Percentiles rank a stretch among this genome's conserved stretches.
Conservation (phyloP, 2,888 invertebrate species). For the Neoascia interrupta region DNA sequence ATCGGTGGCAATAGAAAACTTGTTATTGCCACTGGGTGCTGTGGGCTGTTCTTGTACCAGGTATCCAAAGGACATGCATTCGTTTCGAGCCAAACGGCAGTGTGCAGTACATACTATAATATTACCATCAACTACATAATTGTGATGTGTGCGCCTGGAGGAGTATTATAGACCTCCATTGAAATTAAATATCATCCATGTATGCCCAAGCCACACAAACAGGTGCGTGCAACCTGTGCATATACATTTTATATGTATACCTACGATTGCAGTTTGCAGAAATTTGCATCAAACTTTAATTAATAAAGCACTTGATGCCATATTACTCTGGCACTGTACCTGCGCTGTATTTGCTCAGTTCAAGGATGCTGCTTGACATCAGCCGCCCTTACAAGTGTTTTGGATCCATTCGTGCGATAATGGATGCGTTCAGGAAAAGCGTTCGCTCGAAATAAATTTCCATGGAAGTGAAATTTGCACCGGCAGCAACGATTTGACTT, state of each 20-base stretch:
- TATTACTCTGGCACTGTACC: not conserved
- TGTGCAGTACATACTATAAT: no score
- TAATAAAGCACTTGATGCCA: conserved; percentile 3
- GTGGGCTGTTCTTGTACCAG: no score
- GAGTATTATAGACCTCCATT: not conserved
- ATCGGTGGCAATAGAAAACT: conserved; percentile 15
- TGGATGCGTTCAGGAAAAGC: not conserved
- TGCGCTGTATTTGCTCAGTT: not conserved
- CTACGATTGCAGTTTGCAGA: no score
- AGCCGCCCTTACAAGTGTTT: not conserved
- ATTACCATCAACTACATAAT: conserved; percentile 38
- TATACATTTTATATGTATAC: no score
- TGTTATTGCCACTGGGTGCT: not conserved
- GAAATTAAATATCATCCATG: no score
- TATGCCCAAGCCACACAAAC: no score
- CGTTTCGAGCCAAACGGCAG: conserved; percentile 12
- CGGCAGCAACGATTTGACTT: not conserved
- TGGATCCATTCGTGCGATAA: conserved; percentile 2
- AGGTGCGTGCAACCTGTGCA: conserved; percentile 1
- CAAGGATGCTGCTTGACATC: conserved; percentile 4
- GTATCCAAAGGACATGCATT: conserved; percentile 13
- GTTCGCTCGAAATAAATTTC: not conserved
- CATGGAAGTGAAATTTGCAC: not conserved
- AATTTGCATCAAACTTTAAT: conserved; percentile 21
- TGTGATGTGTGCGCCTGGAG: conserved; percentile 9